Conservation (phyloP, 2,113 vertebrate genomes). For the Arothron firmamentum region DNA sequence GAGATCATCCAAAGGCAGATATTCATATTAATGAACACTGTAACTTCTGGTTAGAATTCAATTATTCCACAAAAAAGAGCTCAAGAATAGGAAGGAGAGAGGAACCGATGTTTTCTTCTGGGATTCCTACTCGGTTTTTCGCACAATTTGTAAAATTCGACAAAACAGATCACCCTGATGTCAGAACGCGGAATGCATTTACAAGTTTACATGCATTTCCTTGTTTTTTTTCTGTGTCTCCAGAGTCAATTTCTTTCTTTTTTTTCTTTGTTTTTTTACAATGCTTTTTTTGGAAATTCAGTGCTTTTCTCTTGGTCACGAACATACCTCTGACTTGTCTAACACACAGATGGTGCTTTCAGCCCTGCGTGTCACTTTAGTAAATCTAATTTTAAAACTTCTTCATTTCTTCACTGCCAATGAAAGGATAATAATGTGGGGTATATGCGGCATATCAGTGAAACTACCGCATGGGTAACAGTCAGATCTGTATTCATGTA, state of each 20-base stretch:
- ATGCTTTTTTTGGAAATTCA: neutral
- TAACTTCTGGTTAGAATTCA: constrained; percentile 3
- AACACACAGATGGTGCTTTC: constrained; percentile 2
- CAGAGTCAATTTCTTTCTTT: neutral
- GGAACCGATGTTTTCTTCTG: neutral
- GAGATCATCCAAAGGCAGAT: constrained; percentile 10
- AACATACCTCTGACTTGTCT: neutral
- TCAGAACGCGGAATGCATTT: constrained; percentile 3
- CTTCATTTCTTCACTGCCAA: too few relatives aligned
- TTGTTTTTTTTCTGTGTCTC: constrained; percentile 8
- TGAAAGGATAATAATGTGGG: too few relatives aligned
- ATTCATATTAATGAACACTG: constrained; percentile 3
- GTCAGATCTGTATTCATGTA: too few relatives aligned
- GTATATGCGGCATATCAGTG: too few relatives aligned
- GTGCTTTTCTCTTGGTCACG: constrained; percentile 10
- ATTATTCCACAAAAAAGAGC: neutral
- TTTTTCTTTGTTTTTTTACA: too few relatives aligned
- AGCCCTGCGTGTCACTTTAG: too few relatives aligned
- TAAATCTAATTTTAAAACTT: too few relatives aligned
- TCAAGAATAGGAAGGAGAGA: neutral
- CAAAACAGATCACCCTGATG: neutral
- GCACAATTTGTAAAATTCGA: constrained; percentile 1
- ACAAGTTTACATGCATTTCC: constrained; percentile 4
- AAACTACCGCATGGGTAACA: too few relatives aligned
- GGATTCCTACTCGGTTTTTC: neutral